phyloP scores from a whole-genome alignment of 2,113 vertebrate genomes.

The Ascaphus truei region DNA sequence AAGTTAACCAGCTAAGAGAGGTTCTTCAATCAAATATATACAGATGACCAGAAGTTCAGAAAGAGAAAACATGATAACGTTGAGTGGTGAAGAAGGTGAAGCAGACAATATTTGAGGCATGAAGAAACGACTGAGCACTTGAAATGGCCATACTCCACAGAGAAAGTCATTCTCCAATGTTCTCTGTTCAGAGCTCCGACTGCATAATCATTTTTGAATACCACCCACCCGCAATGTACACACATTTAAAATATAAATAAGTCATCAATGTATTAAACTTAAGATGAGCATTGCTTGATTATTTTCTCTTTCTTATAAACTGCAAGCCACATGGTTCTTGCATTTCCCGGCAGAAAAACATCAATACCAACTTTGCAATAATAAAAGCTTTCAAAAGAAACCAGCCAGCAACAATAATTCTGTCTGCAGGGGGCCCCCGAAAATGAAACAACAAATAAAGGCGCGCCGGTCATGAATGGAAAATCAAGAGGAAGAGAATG shows the following conservation, averaged over 20 bases:
- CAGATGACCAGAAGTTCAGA: neutral
- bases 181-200: neutral
- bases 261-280: slow-evolving; percentile 3
- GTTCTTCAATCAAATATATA: neutral
- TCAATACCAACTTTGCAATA: slow-evolving; percentile 14
- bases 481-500: neutral
- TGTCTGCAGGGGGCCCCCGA: neutral
- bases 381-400: slow-evolving; percentile 27
- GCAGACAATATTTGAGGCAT: neutral
- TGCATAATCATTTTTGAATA: neutral
- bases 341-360: slow-evolving; percentile 16
- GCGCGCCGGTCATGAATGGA: neutral
- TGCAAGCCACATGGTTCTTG: neutral
- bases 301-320: slow-evolving; percentile 3
- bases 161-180: neutral
- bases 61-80: neutral
- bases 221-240: neutral
- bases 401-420: slow-evolving; percentile 12
- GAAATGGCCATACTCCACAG: neutral
- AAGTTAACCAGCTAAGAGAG: neutral
- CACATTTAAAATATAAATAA: slow-evolving; percentile 20
- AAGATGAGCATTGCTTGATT: slow-evolving; percentile 12
- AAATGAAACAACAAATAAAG: slow-evolving; percentile 1
- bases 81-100: neutral
- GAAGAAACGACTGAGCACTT: neutral